These are phyloP conservation scores for Lynx canadensis DNA, from an alignment of 2,113 vertebrate species.

Conservation along the genomic window DNA sequence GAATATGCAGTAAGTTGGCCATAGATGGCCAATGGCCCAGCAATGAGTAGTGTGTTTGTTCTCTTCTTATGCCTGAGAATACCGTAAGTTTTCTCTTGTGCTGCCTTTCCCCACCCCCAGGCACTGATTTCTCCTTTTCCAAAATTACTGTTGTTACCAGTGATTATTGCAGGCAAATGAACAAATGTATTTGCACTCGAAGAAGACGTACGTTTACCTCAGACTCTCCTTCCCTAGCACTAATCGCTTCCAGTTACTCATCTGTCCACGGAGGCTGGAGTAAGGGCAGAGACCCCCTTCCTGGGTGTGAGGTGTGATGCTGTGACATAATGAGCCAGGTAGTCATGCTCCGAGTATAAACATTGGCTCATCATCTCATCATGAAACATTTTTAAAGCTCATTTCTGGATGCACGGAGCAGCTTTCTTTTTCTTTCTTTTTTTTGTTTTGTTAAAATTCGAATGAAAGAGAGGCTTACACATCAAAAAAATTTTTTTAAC, in stretches of 20 bases:
- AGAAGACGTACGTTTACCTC: background rate
- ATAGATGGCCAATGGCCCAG: background rate
- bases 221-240: background rate
- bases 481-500: too few relatives aligned
- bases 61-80: background rate
- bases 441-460: background rate
- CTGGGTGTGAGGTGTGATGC: background rate
- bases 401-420: background rate
- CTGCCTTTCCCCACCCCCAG: background rate
- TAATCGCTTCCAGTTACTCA: background rate
- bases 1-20: too few relatives aligned
- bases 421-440: background rate
- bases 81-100: background rate
- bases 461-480: background rate
- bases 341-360: background rate
- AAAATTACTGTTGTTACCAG: background rate
- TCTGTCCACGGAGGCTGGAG: too few relatives aligned
- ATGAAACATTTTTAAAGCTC: background rate
- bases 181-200: background rate
- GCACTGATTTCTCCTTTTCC: background rate
- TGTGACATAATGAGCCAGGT: too few relatives aligned
- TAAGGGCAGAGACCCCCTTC: too few relatives aligned
- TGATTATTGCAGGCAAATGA: background rate
- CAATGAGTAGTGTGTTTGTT: background rate
- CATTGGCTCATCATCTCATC: background rate